A percentile compares a stretch with the other conserved stretches of the same genome.
Evolutionary conservation across 2,797 vertebrate genomes (phyloP).

Genomic region (Glossophaga mutica): DNA sequence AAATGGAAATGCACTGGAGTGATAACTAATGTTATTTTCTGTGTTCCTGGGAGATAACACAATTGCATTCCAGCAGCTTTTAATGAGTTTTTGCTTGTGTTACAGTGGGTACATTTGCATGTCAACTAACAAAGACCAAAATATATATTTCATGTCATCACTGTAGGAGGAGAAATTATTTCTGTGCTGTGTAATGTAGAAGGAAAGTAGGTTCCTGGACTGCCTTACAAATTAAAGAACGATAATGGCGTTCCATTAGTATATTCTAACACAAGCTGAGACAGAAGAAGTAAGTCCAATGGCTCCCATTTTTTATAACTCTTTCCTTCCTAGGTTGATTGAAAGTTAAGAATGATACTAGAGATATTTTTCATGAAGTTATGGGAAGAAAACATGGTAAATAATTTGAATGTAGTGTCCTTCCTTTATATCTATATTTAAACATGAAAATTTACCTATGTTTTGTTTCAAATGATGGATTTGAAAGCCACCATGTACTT

Average conservation of each 20-base stretch:
- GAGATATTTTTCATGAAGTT: neutral
- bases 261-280: neutral
- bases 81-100: slow-evolving; percentile 66
- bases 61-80: slow-evolving; percentile 43
- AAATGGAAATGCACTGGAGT: slow-evolving; percentile 55
- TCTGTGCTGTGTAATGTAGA: neutral
- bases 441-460: neutral
- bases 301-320: neutral
- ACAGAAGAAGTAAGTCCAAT: neutral
- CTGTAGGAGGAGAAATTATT: slow-evolving; percentile 18
- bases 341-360: neutral
- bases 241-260: slow-evolving; percentile 3
- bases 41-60: slow-evolving; percentile 62
- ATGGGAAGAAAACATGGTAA: neutral
- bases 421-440: neutral
- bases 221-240: slow-evolving; percentile 11
- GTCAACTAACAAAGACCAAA: slow-evolving; percentile 47
- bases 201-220: neutral
- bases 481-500: slow-evolving; percentile 12
- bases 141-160: slow-evolving; percentile 54
- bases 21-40: slow-evolving; percentile 59
- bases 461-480: slow-evolving; percentile 34
- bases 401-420: neutral
- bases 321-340: neutral
- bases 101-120: slow-evolving; percentile 59